Conservation (phyloP, 2,113 vertebrate species). For the Halcyon malimbica region DNA sequence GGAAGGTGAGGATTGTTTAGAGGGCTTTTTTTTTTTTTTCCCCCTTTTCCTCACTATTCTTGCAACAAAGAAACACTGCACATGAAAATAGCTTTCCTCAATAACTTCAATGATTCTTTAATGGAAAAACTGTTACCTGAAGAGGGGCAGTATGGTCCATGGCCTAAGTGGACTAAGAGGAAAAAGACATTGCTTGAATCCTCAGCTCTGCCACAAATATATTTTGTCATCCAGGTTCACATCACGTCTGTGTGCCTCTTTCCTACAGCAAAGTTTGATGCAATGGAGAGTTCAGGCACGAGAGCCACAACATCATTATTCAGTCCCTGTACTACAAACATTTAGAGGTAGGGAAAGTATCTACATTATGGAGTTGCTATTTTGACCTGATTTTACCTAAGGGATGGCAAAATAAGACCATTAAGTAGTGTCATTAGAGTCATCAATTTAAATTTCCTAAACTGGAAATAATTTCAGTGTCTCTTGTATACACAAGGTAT, state of each 20-base stretch:
- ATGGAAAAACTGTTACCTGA: not conserved
- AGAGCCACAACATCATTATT: not conserved
- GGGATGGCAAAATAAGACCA: not conserved
- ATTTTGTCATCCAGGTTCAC: not conserved
- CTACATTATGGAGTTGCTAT: not conserved
- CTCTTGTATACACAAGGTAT: accelerated
- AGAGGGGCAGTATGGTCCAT: not conserved
- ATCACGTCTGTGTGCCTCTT: not conserved
- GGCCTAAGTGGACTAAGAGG: not conserved
- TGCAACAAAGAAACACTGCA: not conserved
- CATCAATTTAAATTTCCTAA: not conserved
- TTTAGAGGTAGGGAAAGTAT: not conserved
- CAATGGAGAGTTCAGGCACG: not conserved
- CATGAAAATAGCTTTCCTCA: not conserved
- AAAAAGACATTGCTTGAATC: not conserved
- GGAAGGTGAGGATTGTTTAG: constrained; percentile 2
- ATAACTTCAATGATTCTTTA: not conserved
- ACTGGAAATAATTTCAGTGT: accelerated
- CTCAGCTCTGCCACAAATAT: not conserved
- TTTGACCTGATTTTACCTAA: not conserved
- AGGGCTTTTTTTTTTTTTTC: not conserved
- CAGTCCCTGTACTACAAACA: not conserved
- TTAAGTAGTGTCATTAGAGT: not conserved
- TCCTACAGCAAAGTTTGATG: not conserved
- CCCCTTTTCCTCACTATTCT: not conserved